Base-by-base conservation (phyloP, 2,113 vertebrate species). In the Neolamprologus falcicula region DNA sequence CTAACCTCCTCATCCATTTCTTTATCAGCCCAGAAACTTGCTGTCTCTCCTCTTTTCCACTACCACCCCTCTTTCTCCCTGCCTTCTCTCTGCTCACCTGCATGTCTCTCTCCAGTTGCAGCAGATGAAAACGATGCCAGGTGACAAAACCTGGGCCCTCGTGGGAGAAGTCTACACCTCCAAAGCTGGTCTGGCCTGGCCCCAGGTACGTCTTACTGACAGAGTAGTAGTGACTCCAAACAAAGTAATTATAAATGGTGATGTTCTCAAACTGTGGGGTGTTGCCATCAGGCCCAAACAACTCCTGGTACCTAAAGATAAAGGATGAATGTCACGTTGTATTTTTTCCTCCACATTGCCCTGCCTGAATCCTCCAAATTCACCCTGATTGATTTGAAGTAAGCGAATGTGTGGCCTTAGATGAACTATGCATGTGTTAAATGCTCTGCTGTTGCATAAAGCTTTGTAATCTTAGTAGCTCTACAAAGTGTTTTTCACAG, bases 81-180 rank as follows among this genome's bases (percentile, higher is more conserved):
- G 1, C 35, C 14, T 24, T 7, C 47, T 79, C 37, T 53, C 28
- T 31, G 21, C 84, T 94, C 94, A 98, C 98, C 97, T 99, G 98
- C 93, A 99, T 98, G 91, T 99, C 98, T 94, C 95, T 97, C 89
- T 99, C 98, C 95, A 99, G 94, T 90, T 98, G 98, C 78, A 99
- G 90, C 16, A 99, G 96, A 40, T 99, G 98, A 88, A 97, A 99
- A 31, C 98, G 96, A 85, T 99, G 99, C 98, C 99, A 99, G 0
- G 98, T 99, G 90, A 99, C 96, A 83, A 99, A 99, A n/a, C 98
- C 99, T 1, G 99, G 99, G 24, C 99, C 99, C 91, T 99, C 98
- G 7, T 99, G 98, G 87, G 98, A 99, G 95, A 99, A 99, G 93
- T 99, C 98, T 35, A 99, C 93, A 6, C 96, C 97, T 19, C 96